These are phyloP conservation scores for Catostomus latipinnis DNA, from an alignment of 2,797 vertebrate genomes.

Conservation along the genomic window DNA sequence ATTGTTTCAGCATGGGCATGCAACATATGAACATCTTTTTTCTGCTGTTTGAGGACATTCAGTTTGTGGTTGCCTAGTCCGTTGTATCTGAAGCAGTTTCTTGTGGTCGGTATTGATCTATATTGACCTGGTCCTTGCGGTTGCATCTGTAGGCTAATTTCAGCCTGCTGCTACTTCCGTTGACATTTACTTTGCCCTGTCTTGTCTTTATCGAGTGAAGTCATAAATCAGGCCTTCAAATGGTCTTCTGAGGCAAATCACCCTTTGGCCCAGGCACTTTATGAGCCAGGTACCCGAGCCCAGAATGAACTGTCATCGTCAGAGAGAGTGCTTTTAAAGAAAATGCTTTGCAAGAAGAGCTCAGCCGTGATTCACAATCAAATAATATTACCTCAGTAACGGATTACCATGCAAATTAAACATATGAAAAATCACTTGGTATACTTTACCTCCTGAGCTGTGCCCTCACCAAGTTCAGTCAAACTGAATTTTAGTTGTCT, in stretches of 20 bases:
- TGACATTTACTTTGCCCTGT: constrained; percentile 68
- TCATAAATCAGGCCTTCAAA: constrained; percentile 60
- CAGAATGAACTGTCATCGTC: background rate
- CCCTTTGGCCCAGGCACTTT: constrained; percentile 29
- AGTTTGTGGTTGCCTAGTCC: constrained; percentile 52
- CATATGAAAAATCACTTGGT: background rate
- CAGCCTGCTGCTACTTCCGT: constrained; percentile 56
- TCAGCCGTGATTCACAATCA: background rate
- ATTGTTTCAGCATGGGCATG: too few species aligned
- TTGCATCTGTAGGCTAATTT: constrained; percentile 66
- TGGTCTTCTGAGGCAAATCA: constrained; percentile 50
- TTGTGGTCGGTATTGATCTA: constrained; percentile 70
- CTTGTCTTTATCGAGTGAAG: constrained; percentile 62
- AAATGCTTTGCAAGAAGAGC: background rate
- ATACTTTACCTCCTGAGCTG: background rate
- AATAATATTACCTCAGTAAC: background rate
- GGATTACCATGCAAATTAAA: constrained; percentile 4
- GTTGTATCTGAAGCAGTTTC: constrained; percentile 63
- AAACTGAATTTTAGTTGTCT: constrained; percentile 10
- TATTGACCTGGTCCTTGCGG: constrained; percentile 52
- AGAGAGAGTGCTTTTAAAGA: background rate
- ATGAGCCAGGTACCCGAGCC: constrained; percentile 18
- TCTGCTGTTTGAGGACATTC: constrained; percentile 10
- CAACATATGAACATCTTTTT: constrained; percentile 18
- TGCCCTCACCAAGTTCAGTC: constrained; percentile 12